These are phyloP conservation scores for Platygyra sinensis DNA, from an alignment of 64 coral and sea anemone genomes.

Conservation along the genomic window DNA sequence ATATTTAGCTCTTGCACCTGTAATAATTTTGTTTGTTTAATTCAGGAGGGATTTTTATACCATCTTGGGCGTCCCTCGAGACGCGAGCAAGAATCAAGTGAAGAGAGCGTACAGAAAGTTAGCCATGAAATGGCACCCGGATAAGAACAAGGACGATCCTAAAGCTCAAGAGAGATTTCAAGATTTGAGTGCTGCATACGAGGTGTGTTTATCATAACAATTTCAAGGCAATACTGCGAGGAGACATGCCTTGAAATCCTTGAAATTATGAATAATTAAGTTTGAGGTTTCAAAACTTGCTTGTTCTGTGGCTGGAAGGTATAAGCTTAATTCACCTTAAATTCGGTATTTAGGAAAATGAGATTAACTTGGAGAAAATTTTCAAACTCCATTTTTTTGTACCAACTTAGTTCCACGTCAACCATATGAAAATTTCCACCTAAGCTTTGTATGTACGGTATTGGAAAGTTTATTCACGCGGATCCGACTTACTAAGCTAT, in stretches of 20 bases:
- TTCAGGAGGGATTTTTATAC: constrained; percentile 98
- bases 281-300: background rate
- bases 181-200: constrained; percentile 92
- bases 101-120: constrained; percentile 98
- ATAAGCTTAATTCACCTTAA: too few relatives aligned
- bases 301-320: background rate
- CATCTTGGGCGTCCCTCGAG: constrained; percentile 96
- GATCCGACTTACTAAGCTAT: too few relatives aligned
- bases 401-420: too few relatives aligned
- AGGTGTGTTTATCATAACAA: constrained; percentile 69
- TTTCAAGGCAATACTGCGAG: background rate
- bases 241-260: background rate
- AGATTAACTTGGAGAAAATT: background rate
- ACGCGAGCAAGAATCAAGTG: constrained; percentile 96
- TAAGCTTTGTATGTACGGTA: too few relatives aligned
- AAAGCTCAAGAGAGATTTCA: constrained; percentile 96
- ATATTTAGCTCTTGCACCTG: background rate
- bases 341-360: too few relatives aligned
- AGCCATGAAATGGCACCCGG: constrained; percentile 99
- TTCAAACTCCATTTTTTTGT: background rate
- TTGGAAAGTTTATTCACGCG: too few relatives aligned
- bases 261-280: background rate
- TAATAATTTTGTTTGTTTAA: background rate
- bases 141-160: constrained; percentile 94
- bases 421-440: too few relatives aligned